These are phyloP conservation scores for Neogobius melanostomus DNA, from an alignment of 2,113 vertebrate species.

Conservation along the genomic window DNA sequence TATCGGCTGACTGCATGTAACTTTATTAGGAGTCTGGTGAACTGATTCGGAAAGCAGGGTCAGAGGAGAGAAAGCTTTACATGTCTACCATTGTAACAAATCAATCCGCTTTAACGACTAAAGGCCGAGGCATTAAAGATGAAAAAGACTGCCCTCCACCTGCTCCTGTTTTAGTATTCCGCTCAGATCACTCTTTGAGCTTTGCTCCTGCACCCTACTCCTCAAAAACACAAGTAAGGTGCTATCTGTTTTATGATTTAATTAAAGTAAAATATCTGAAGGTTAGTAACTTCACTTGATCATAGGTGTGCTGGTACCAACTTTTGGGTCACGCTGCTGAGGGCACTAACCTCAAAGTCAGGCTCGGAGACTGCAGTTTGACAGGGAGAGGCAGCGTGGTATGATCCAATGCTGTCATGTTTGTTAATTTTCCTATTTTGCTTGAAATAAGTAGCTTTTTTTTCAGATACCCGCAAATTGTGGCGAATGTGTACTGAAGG, in stretches of 20 bases:
- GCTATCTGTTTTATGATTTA: slow-evolving; percentile 3
- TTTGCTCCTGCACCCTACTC: slow-evolving; percentile 85
- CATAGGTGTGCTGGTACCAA: slow-evolving; percentile 88
- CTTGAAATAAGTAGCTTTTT: background rate
- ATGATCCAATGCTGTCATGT: slow-evolving; percentile 12
- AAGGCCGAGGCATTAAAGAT: slow-evolving; percentile 47
- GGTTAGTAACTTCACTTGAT: background rate
- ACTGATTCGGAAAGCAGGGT: slow-evolving; percentile 83
- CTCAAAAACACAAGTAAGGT: slow-evolving; percentile 80
- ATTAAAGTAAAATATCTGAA: background rate
- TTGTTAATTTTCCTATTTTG: background rate
- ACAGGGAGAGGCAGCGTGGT: slow-evolving; percentile 87
- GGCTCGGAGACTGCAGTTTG: slow-evolving; percentile 83
- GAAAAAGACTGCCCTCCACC: slow-evolving; percentile 74
- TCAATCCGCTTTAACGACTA: slow-evolving; percentile 41
- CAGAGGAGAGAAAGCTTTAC: slow-evolving; percentile 81
- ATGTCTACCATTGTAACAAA: slow-evolving; percentile 44
- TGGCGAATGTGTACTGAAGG: slow-evolving; percentile 79
- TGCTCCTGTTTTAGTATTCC: slow-evolving; percentile 83
- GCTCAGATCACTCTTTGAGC: slow-evolving; percentile 81
- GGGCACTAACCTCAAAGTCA: slow-evolving; percentile 82
- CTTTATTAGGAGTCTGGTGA: slow-evolving; percentile 80
- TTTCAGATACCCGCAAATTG: slow-evolving; percentile 80
- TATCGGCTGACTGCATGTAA: slow-evolving; percentile 14
- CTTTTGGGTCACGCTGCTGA: slow-evolving; percentile 81